phyloP scores from a whole-genome alignment of 92 coral and sea anemone species.

The Nematostella vectensis region DNA sequence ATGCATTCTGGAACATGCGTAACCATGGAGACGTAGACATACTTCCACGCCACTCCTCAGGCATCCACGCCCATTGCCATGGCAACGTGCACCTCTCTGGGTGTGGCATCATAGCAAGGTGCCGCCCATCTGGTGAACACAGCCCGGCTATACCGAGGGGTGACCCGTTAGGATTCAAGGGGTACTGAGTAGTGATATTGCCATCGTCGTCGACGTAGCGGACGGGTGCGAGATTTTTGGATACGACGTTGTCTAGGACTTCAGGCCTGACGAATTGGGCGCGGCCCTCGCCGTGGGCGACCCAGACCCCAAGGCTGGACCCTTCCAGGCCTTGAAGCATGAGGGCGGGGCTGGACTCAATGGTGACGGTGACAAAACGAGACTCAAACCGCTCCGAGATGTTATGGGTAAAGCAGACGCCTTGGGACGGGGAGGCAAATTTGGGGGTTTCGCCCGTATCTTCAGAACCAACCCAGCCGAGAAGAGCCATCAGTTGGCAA shows the following conservation, averaged over 20 bases:
- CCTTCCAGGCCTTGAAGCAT: constrained; percentile 95
- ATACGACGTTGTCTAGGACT: constrained; percentile 43
- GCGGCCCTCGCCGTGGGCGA: constrained; percentile 95
- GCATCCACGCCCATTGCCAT: constrained; percentile 99
- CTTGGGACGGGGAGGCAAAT: constrained; percentile 35
- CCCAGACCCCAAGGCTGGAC: constrained; percentile 90
- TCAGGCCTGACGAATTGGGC: constrained; percentile 48
- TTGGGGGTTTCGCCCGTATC: neutral
- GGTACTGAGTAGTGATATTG: constrained; percentile 78
- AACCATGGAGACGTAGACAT: constrained; percentile 86
- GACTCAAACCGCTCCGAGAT: constrained; percentile 89
- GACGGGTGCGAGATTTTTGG: constrained; percentile 68
- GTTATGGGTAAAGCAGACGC: constrained; percentile 93
- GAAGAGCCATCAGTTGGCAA: constrained; percentile 89
- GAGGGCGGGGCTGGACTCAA: constrained; percentile 80
- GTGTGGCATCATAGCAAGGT: constrained; percentile 99
- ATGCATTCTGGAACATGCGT: constrained; percentile 91
- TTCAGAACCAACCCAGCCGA: constrained; percentile 88
- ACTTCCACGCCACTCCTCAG: constrained; percentile 66
- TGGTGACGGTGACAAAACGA: constrained; percentile 83
- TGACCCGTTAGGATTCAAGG: constrained; percentile 94
- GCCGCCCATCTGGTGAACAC: constrained; percentile 90
- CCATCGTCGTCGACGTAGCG: constrained; percentile 86
- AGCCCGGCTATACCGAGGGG: constrained; percentile 92
- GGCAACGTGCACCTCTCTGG: constrained; percentile 91